Base-by-base conservation (phyloP, 2,888 invertebrate genomes). In the Dendrolimus pini region DNA sequence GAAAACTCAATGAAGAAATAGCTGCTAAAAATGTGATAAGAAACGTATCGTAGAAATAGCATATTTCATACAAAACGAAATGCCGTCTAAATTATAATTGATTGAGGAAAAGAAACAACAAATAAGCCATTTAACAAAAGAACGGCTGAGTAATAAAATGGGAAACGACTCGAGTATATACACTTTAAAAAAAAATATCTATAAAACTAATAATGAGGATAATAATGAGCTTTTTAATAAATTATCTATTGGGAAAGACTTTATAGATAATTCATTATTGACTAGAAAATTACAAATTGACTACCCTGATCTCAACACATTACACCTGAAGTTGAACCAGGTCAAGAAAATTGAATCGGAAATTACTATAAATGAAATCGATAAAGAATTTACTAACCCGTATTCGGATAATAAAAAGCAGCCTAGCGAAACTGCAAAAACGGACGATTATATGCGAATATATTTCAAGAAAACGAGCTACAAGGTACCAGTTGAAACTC, bases 251-350 rank as follows among this genome's bases (percentile, higher is more conserved):
- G 30, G 30, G 30, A 30, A 30, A 30, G 30, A 30, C 30, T 30
- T 30, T 30, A 30, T 30, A 30, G 30, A 30, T 30, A 30, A 30
- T 30, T 30, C 30, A 30, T 30, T 30, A 30, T 30, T 30, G 30
- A 76, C 85, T 68, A 87, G 87, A 47, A 80, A 74, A 67, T 67
- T 88, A 57, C 75, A 83, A 54, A 62, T 82, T 8, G 60, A 64
- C 18, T 72, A 69, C 58, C 68, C 71, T 55, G 81, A 86, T 64
- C 69, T 85, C 41, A 82, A 86, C 64, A 67, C 68, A 47, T 66
- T 81, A 53, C 78, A 72, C 60, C 68, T 70, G 9, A 80, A 79
- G 68, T 73, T 85, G 60, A 75, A 82, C 62, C 70, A 80, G 82
- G 12, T 47, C 9, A 47, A 47, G 47, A 47, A 47, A 7, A 47